Evolutionary conservation across 2,113 vertebrate genomes (phyloP).

Genomic region (Nyctereutes procyonoides): DNA sequence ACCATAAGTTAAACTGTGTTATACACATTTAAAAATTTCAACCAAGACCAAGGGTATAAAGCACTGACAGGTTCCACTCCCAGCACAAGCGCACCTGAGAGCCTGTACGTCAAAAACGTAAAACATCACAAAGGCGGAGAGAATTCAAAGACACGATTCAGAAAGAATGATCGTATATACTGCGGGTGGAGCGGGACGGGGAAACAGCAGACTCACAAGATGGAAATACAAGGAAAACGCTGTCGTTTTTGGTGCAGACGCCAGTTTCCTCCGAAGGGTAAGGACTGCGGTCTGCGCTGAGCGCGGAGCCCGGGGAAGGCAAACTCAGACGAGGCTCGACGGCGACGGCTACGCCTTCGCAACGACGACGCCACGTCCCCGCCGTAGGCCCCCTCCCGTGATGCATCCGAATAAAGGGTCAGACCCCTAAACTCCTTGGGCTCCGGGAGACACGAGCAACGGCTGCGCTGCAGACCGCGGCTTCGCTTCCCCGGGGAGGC

Average conservation of each 20-base stretch:
- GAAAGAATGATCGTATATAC: not conserved
- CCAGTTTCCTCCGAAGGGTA: not conserved
- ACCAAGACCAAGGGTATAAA: not conserved
- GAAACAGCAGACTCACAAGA: not conserved
- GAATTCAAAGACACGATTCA: not conserved
- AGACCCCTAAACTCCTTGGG: no score
- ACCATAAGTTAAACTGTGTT: not conserved
- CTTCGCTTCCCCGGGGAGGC: no score
- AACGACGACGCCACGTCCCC: not conserved
- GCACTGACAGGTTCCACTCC: not conserved
- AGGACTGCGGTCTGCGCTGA: not conserved
- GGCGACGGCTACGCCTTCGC: not conserved
- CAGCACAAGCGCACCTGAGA: not conserved
- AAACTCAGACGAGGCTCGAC: not conserved
- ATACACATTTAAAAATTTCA: not conserved
- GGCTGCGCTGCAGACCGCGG: no score
- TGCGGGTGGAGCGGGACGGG: no score
- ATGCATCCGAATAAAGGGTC: no score
- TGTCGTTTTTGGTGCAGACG: not conserved
- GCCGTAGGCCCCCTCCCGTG: no score
- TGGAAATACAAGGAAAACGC: not conserved
- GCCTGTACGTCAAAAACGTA: not conserved
- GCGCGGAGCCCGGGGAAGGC: not conserved
- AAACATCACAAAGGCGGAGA: not conserved
- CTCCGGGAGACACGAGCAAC: no score